Percentiles rank a stretch among this genome's conserved stretches.
Conservation (phyloP, 2,113 vertebrate species). For the Tor tambroides region DNA sequence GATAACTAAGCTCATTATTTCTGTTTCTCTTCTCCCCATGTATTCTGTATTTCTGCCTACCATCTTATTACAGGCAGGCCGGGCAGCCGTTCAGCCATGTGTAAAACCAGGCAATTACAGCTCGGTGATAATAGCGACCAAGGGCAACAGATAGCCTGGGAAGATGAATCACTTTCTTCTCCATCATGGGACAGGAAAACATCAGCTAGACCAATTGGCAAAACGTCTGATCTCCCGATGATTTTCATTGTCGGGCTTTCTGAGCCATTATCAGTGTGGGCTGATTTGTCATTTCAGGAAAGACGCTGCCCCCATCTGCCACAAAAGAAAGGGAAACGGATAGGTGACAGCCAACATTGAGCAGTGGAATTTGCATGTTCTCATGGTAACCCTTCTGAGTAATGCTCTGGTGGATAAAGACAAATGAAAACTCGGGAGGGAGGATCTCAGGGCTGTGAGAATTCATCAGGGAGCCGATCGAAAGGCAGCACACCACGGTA, state of each 20-base stretch:
- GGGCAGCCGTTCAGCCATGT: constrained; percentile 57
- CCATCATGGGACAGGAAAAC: constrained; percentile 46
- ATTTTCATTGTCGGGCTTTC: constrained; percentile 22
- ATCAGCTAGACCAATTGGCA: constrained; percentile 40
- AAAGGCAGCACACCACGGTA: constrained; percentile 44
- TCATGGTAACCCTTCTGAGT: constrained; percentile 55
- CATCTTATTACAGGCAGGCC: constrained; percentile 22
- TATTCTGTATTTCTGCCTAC: background rate
- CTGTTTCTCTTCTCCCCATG: background rate
- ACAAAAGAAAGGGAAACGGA: constrained; percentile 8
- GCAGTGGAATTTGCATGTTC: constrained; percentile 48
- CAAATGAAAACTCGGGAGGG: constrained; percentile 35
- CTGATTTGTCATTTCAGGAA: constrained; percentile 36
- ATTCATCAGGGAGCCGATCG: constrained; percentile 41
- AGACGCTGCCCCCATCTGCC: background rate
- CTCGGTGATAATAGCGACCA: constrained; percentile 61
- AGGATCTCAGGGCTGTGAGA: constrained; percentile 24
- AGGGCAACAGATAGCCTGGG: constrained; percentile 56
- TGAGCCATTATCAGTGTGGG: constrained; percentile 11
- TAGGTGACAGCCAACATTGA: constrained; percentile 9
- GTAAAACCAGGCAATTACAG: constrained; percentile 73
- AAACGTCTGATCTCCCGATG: constrained; percentile 16
- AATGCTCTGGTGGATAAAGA: constrained; percentile 40
- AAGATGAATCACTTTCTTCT: constrained; percentile 54
- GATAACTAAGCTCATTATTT: constrained; percentile 51